Base-by-base conservation (phyloP, 1,140 invertebrate genomes). In the Drosophila tropicalis region DNA sequence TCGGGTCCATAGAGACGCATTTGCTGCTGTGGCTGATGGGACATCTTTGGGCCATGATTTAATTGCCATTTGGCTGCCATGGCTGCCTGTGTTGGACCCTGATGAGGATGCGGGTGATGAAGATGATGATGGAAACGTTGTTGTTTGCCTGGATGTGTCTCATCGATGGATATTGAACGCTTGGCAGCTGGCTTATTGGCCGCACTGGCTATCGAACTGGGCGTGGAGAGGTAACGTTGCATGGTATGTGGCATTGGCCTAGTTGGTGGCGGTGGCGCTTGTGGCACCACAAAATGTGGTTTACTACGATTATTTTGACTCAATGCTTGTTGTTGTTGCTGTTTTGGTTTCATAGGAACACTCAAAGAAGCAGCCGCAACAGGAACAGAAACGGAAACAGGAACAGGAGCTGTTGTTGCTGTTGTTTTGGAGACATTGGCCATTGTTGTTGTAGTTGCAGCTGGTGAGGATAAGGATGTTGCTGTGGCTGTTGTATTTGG, bases 121-220 rank as follows among this genome's bases (percentile, higher is more conserved):
- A 3, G 25, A 1, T 25, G 25, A 25, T 29, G 66, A 81, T n/a
- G 3, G 29, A 29, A 29, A 29, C 83, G 74, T 7, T 78, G 73
- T n/a, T 84, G 80, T 58, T 90, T 83, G 25, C 71, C 75, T 34
- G 72, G 78, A 62, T 76, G 72, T 0, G 72, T 58, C 13, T 91
- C 90, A 61, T 92, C 91, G 36, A 92, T 62, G 7, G 83, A 89
- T 2, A 79, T 47, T 1, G 91, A 82, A 4, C 91, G 74, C 62
- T 92, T 92, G 1, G 87, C 71, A 1, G 90, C 70, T 62, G 77
- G 81, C 70, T 91, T 91, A 63, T 91, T 87, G 54, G 82, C 89
- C 6, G 90, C 61, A 62, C 91, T 92, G 72, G 91, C 91, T 40
- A 92, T 92, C 5, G 91, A 91, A 9, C 82, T 81, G 51, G 91